Evolutionary conservation across 2,888 invertebrate genomes (phyloP), one percentile per base, ranked within the genome.

Genomic region (Spodoptera picta): DNA sequence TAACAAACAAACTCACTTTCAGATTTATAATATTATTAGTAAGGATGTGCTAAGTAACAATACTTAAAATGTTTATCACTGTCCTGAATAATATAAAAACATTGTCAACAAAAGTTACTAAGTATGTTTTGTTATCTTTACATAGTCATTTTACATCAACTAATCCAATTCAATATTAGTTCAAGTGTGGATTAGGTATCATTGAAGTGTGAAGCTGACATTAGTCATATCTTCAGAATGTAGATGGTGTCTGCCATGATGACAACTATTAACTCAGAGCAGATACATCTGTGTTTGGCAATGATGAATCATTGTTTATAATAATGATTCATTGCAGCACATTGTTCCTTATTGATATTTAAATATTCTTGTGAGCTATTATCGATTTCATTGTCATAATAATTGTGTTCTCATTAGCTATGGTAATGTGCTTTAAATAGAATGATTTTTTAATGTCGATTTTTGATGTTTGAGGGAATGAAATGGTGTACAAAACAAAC

Each of bases 241-340:
- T 82, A 80, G 75, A 77, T 79, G 80, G 73, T 73, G 73, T 81
- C 49, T 81, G 74, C 73, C 77, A 79, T 76, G 73, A 73, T 79
- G 80, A 75, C 72, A 79, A 82, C 76, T 75, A 74, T 75, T 75
- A 43, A 5, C 27, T 62, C 64, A 83, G 82, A 81, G 78, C 64
- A 83, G 82, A 81, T 79, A 83, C 89, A 90, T 89, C 88, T 89
- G 89, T 87, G 83, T 88, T 87, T 87, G 84, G 78, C 77, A 76
- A 80, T 46, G 70, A 59, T 87, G 87, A 89, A 79, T 88, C 87
- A 87, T 76, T 84, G 77, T 86, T 83, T 84, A 81, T 79, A 71
- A 75, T 80, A 84, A 85, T 89, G 86, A 88, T 67, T 89, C 89
- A 87, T 81, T 81, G 76, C 79, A 66, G 62, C 70, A 79, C 64